These are phyloP conservation scores for Halcyon leucocephala DNA, from an alignment of 2,797 vertebrate genomes.

Conservation along the genomic window DNA sequence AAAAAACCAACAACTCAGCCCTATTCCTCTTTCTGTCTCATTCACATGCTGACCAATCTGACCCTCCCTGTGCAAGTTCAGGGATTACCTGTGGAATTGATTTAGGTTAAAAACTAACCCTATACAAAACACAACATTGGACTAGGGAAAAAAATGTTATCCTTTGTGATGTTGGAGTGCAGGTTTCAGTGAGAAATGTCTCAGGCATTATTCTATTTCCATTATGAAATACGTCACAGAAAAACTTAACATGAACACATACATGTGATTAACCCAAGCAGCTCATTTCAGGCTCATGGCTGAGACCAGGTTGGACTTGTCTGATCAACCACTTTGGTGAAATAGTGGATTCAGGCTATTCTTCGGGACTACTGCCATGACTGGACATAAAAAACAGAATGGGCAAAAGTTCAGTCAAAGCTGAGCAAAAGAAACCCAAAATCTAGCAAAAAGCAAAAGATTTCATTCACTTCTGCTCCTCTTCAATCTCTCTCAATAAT, in stretches of 20 bases:
- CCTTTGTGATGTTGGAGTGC: background rate
- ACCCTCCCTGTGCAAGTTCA: background rate
- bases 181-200: background rate
- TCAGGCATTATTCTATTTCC: background rate
- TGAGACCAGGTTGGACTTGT: background rate
- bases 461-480: background rate
- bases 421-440: fast-evolving
- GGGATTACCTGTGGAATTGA: background rate
- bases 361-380: background rate
- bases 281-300: background rate
- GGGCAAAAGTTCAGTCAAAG: background rate
- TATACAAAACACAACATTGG: background rate
- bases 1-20: background rate
- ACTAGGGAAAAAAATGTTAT: background rate
- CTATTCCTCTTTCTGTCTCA: background rate
- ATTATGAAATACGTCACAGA: background rate
- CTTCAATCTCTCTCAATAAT: background rate
- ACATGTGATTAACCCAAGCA: background rate
- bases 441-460: background rate
- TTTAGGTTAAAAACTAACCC: background rate
- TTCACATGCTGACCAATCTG: background rate
- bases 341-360: background rate
- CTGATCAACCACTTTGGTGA: background rate
- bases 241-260: background rate
- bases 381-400: background rate